These are phyloP conservation scores for Chymomyza procnemis DNA, from an alignment of 2,888 invertebrate species.

Conservation along the genomic window DNA sequence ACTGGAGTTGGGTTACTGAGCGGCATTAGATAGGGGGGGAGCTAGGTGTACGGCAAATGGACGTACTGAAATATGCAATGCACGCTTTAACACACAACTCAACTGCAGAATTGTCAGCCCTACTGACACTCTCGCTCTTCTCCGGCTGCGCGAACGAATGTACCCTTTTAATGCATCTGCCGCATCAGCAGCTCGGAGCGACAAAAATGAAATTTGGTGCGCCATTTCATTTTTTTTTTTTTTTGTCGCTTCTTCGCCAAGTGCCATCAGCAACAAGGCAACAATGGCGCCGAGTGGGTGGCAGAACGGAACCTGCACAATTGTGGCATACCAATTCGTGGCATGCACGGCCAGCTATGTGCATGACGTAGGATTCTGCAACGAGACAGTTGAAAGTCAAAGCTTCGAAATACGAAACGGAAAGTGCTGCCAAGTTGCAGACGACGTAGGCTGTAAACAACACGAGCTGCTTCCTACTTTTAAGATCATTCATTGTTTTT, in stretches of 20 bases:
- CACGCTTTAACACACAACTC: conserved; percentile 25
- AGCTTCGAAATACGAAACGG: too few species aligned
- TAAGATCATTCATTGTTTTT: too few species aligned
- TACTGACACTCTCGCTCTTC: conserved; percentile 21
- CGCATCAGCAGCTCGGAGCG: conserved; percentile 34
- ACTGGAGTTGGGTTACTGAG: neutral
- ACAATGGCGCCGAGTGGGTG: neutral
- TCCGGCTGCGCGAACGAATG: neutral
- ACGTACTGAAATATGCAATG: conserved; percentile 1
- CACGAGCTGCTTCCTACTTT: too few species aligned
- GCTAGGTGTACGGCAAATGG: neutral
- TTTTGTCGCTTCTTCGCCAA: conserved; percentile 7
- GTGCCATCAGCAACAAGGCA: neutral
- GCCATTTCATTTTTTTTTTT: too few species aligned
- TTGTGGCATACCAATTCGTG: neutral
- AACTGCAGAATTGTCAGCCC: conserved; percentile 26
- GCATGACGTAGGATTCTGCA: neutral
- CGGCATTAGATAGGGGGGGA: neutral
- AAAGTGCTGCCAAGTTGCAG: too few species aligned
- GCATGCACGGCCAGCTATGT: neutral
- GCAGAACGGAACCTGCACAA: neutral
- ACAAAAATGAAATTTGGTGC: conserved; percentile 47
- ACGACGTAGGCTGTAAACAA: too few species aligned
- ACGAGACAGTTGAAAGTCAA: neutral
- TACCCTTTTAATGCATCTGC: conserved; percentile 8